Conservation (phyloP, 2,888 invertebrate genomes). For the Agrotis exclamationis region DNA sequence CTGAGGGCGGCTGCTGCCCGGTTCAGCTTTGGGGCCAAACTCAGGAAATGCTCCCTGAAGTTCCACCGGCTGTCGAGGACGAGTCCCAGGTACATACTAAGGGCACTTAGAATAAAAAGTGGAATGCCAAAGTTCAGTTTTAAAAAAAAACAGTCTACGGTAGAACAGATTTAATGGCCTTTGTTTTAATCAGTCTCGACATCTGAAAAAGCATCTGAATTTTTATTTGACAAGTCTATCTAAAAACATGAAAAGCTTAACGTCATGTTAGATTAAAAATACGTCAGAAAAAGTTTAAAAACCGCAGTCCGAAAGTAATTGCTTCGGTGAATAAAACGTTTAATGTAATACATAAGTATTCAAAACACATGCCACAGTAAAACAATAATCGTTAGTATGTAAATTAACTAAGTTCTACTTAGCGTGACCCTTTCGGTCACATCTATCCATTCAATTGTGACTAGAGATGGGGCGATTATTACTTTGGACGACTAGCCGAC, state of each 20-base stretch:
- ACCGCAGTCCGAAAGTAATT: conserved; percentile 36
- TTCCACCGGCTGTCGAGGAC: too few relatives aligned
- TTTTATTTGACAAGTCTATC: neutral
- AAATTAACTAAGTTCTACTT: conserved; percentile 51
- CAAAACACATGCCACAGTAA: conserved; percentile 44
- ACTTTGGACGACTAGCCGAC: too few relatives aligned
- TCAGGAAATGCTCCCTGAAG: too few relatives aligned
- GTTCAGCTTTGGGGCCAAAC: too few relatives aligned
- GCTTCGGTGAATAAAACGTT: conserved; percentile 50
- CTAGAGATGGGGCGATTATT: too few relatives aligned
- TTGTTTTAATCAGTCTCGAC: conserved; percentile 1
- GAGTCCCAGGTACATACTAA: too few relatives aligned
- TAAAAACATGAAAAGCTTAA: neutral
- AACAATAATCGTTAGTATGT: conserved; percentile 62
- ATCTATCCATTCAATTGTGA: conserved; percentile 46
- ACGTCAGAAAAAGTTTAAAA: conserved; percentile 29
- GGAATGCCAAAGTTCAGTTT: too few relatives aligned
- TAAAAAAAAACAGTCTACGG: neutral
- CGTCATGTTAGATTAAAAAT: conserved; percentile 14
- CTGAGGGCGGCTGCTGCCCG: too few relatives aligned
- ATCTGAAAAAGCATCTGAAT: neutral
- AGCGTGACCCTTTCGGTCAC: conserved; percentile 41
- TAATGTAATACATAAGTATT: conserved; percentile 46
- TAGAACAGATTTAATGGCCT: neutral
- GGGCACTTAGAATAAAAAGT: too few relatives aligned